Percentiles rank a stretch among this genome's conserved stretches.
These are phyloP conservation scores for Liparis tanakae DNA, from an alignment of 2,797 vertebrate genomes.

Conservation along the genomic window DNA sequence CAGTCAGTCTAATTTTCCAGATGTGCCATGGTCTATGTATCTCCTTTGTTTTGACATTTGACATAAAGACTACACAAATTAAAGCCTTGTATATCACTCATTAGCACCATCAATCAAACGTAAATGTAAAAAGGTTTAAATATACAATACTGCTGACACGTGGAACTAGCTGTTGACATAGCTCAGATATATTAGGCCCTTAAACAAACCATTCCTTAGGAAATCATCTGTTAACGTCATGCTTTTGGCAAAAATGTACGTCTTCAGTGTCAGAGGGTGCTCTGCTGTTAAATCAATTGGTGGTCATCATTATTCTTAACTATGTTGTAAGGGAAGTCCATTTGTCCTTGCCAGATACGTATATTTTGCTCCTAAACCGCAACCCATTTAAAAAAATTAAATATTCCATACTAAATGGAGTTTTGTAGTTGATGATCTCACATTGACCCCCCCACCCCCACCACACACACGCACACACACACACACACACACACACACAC, in stretches of 20 bases:
- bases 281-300: conserved; percentile 61
- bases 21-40: conserved; percentile 33
- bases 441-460: conserved; percentile 11
- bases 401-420: conserved; percentile 4
- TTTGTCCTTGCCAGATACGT: conserved; percentile 46
- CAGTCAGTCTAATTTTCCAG: conserved; percentile 29
- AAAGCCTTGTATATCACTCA: conserved; percentile 57
- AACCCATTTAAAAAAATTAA: conserved; percentile 3
- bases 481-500: too few relatives aligned
- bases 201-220: conserved; percentile 68
- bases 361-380: conserved; percentile 40
- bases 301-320: conserved; percentile 61
- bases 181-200: conserved; percentile 66
- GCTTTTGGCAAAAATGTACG: conserved; percentile 53
- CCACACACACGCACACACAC: too few relatives aligned
- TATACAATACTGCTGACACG: conserved; percentile 69
- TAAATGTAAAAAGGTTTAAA: conserved; percentile 59
- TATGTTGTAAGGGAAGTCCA: conserved; percentile 28
- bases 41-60: conserved; percentile 60
- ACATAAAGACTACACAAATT: conserved; percentile 55
- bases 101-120: conserved; percentile 64
- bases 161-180: conserved; percentile 73
- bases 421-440: conserved; percentile 26
- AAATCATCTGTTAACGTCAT: conserved; percentile 66
- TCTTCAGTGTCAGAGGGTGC: conserved; percentile 46